phyloP scores from a whole-genome alignment of 2,888 invertebrate genomes.

The Holacanthella duospinosa region DNA sequence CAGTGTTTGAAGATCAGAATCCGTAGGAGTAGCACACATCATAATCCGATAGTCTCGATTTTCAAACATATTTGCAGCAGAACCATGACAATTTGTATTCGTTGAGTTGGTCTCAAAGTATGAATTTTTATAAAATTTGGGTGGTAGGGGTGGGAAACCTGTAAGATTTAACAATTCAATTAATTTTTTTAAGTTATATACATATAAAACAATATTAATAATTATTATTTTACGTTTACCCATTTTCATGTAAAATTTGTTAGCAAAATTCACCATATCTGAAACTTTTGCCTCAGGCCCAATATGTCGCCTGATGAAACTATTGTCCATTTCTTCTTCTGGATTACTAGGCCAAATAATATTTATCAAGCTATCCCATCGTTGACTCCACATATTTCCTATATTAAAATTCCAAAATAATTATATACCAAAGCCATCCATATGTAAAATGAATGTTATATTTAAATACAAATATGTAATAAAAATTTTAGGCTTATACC shows the following conservation, averaged over 20 bases:
- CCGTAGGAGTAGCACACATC: slow-evolving; percentile 52
- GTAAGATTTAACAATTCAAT: background rate
- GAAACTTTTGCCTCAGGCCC: slow-evolving; percentile 38
- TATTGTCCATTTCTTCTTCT: background rate
- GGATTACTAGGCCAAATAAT: slow-evolving; percentile 27
- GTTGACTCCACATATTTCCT: slow-evolving; percentile 44
- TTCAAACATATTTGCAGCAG: slow-evolving; percentile 60
- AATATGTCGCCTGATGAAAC: slow-evolving; percentile 37
- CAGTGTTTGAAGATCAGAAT: slow-evolving; percentile 55
- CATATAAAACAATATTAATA: background rate
- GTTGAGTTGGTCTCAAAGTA: slow-evolving; percentile 25
- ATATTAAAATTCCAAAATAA: background rate
- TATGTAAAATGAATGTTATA: background rate
- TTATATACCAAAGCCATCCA: slow-evolving; percentile 3
- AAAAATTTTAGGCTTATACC: no score
- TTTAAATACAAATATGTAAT: no score
- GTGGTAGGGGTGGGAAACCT: slow-evolving; percentile 49
- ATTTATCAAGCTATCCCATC: slow-evolving; percentile 41
- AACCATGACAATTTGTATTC: slow-evolving; percentile 53
- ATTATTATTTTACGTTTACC: slow-evolving; percentile 42
- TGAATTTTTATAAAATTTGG: slow-evolving; percentile 53
- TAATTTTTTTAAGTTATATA: background rate
- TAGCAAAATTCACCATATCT: slow-evolving; percentile 45
- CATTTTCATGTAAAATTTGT: slow-evolving; percentile 58
- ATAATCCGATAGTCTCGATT: slow-evolving; percentile 49